These are phyloP conservation scores for Laticauda laticaudata DNA, from an alignment of 2,113 vertebrate species.

Conservation along the genomic window DNA sequence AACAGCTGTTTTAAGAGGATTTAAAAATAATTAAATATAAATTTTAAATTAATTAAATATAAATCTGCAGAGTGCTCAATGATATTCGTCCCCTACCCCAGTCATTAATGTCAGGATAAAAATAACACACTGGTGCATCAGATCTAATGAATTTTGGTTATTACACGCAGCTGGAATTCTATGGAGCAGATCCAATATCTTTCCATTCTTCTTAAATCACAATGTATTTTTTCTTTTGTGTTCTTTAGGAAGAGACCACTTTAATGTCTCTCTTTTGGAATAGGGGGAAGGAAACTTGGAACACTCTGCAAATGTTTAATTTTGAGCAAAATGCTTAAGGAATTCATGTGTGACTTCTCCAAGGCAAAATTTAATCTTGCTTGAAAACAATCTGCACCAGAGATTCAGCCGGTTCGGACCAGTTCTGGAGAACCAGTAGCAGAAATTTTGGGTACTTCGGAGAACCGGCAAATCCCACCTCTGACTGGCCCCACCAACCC, in stretches of 20 bases:
- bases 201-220: background rate
- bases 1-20: background rate
- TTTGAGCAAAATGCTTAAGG: background rate
- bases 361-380: background rate
- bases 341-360: background rate
- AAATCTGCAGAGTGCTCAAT: background rate
- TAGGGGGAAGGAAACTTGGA: background rate
- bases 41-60: background rate
- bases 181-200: background rate
- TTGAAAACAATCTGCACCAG: background rate
- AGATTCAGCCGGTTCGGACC: no score
- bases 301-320: background rate
- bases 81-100: background rate
- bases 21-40: background rate
- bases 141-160: background rate
- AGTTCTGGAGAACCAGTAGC: no score
- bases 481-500: no score
- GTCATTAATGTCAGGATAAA: background rate
- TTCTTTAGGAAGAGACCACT: background rate
- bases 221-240: background rate
- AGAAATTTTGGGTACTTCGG: no score
- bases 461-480: no score
- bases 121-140: background rate
- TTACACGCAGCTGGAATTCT: background rate
- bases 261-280: background rate